Evolutionary conservation across 1,140 invertebrate genomes (phyloP), one percentile per base, ranked within the genome.

Genomic region (Paraescarpia echinospica): DNA sequence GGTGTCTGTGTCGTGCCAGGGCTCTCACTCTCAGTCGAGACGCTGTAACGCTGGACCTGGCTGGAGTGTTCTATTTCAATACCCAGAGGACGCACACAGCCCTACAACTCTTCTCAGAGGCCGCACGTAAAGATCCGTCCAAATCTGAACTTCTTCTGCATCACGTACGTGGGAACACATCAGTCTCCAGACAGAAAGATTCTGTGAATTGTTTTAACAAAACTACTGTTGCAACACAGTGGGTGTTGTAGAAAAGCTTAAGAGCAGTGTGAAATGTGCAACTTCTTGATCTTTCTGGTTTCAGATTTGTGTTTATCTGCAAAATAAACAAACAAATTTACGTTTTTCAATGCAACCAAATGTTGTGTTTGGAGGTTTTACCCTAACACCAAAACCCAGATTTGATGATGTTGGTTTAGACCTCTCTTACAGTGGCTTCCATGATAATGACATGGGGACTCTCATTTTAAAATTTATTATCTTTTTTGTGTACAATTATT

Each of bases 1-100:
- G 93, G 89, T 93, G 92, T 92, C 90, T 90, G 92, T 89, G 90
- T 92, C 94, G 94, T 94, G 94, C 8, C 93, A 97, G 97, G 94
- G 96, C 96, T 92, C 96, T 97, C 95, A 96, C 96, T 92, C 96
- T 96, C 33, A 93, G 92, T 6, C 92, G 93, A n/a, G 93, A 93
- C 41, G 59, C 33, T 6, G 41, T 91, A 33, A 92, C 93, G 1
- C 18, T 94, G 89, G 93, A 94, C 59, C 92, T 93, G 88, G 92
- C 94, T 5, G 94, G 93, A 9, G 48, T 94, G 31, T 22, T 95
- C 12, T 95, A 95, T 91, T 94, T 93, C 89, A 90, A 93, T 33
- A 90, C 92, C 34, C 93, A 93, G 18, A 92, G 93, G 14, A 59
- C 77, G 0, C 41, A 91, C 4, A 93, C 94, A 6, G 93, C 94